Evolutionary conservation across 2,888 invertebrate species (phyloP).

Genomic region (Hermaeophaga mercurialis): DNA sequence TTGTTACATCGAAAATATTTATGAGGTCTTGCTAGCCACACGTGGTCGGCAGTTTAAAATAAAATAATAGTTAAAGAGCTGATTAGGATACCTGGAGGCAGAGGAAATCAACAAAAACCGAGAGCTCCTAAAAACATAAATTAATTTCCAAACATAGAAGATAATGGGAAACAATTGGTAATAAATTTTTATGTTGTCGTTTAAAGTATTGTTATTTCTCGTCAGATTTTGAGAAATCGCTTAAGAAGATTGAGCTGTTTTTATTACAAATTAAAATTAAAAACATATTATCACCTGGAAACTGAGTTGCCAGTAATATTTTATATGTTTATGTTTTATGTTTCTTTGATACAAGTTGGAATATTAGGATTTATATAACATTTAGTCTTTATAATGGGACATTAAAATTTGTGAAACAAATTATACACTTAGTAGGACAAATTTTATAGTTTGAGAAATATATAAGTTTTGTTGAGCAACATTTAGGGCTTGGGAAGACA

Average conservation of each 20-base stretch:
- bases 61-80: neutral
- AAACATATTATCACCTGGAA: too few relatives aligned
- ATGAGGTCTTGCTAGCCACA: slow-evolving; percentile 5
- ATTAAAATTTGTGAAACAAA: too few relatives aligned
- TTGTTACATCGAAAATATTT: slow-evolving; percentile 2
- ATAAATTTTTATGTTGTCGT: slow-evolving; percentile 35
- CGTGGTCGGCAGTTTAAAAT: slow-evolving; percentile 16
- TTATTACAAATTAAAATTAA: too few relatives aligned
- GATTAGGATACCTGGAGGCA: slow-evolving; percentile 21
- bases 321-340: too few relatives aligned
- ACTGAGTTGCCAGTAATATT: too few relatives aligned
- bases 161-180: slow-evolving; percentile 35
- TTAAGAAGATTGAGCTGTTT: slow-evolving; percentile 9
- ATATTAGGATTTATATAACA: too few relatives aligned
- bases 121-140: slow-evolving; percentile 24
- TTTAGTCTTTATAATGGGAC: too few relatives aligned
- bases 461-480: too few relatives aligned
- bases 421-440: too few relatives aligned
- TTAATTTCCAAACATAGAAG: slow-evolving; percentile 29
- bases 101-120: slow-evolving; percentile 26
- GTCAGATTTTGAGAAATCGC: slow-evolving; percentile 23
- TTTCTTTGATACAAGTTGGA: too few relatives aligned
- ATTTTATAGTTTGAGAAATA: too few relatives aligned
- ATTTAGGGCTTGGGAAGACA: too few relatives aligned
- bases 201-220: slow-evolving; percentile 31